Percentiles rank a stretch among this genome's conserved stretches.
These are phyloP conservation scores for Polypedilum vanderplanki DNA, from an alignment of 1,140 invertebrate species.

Conservation along the genomic window DNA sequence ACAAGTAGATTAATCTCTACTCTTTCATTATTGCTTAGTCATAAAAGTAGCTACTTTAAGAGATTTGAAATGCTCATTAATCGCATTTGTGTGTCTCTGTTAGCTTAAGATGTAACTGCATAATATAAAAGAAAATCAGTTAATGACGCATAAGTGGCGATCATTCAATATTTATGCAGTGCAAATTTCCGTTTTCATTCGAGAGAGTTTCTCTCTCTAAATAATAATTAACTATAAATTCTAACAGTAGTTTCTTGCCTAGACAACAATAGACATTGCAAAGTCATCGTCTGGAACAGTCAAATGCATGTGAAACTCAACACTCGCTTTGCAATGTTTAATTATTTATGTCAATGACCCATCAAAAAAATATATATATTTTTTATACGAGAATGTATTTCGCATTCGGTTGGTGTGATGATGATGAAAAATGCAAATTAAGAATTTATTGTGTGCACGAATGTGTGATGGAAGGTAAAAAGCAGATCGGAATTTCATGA, in stretches of 20 bases:
- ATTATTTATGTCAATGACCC: conserved; percentile 11
- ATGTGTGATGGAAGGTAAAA: conserved; percentile 1
- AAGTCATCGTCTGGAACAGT: neutral
- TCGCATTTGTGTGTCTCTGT: neutral
- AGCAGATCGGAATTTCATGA: neutral
- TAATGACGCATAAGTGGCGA: conserved; percentile 4
- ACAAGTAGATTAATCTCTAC: too few species aligned
- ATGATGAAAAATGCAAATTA: conserved; percentile 19
- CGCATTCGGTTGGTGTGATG: neutral
- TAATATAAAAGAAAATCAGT: neutral
- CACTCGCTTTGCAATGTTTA: neutral
- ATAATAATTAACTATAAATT: neutral
- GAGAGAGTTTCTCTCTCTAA: neutral
- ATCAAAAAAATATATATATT: too few species aligned
- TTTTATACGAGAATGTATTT: neutral
- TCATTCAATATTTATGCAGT: conserved; percentile 5
- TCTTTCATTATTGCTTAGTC: too few species aligned
- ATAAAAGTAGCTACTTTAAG: too few species aligned
- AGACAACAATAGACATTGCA: neutral
- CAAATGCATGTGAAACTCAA: neutral
- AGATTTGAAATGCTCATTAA: neutral
- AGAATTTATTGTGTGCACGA: conserved; percentile 12
- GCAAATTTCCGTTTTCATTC: neutral
- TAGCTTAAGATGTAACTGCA: neutral
- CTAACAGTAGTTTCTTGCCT: neutral